Conservation (phyloP, 2,797 vertebrate genomes). For the Tapera naevia region DNA sequence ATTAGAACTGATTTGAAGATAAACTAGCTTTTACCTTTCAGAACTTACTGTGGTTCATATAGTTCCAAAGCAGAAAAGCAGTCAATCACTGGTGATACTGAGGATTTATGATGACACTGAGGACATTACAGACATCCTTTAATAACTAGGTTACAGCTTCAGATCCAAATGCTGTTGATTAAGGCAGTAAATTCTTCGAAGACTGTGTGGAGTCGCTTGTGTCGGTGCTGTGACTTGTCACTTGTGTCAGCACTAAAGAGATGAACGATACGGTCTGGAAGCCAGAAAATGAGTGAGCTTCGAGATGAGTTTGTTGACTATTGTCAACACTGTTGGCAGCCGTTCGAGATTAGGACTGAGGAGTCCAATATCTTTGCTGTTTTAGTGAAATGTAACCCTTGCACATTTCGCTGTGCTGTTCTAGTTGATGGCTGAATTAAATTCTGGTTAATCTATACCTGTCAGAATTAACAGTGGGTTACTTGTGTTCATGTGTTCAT, state of each 20-base stretch:
- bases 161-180: constrained; percentile 16
- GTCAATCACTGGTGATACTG: background rate
- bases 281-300: background rate
- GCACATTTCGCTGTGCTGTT: background rate
- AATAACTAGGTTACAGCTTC: constrained; percentile 1
- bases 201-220: background rate
- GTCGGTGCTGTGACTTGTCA: constrained; percentile 3
- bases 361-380: background rate
- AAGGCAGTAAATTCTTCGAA: constrained; percentile 9
- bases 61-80: background rate
- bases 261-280: background rate
- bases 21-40: background rate
- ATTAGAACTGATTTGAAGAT: background rate
- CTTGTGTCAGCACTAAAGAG: constrained; percentile 19
- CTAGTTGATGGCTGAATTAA: background rate
- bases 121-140: background rate
- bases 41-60: background rate
- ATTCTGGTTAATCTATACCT: background rate
- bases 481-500: background rate
- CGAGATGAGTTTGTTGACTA: background rate
- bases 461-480: background rate
- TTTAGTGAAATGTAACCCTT: background rate
- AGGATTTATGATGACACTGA: background rate
- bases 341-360: background rate
- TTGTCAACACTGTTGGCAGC: background rate